Evolutionary conservation across 2,797 vertebrate genomes (phyloP), one percentile per base, ranked within the genome.

Genomic region (Carapus acus): DNA sequence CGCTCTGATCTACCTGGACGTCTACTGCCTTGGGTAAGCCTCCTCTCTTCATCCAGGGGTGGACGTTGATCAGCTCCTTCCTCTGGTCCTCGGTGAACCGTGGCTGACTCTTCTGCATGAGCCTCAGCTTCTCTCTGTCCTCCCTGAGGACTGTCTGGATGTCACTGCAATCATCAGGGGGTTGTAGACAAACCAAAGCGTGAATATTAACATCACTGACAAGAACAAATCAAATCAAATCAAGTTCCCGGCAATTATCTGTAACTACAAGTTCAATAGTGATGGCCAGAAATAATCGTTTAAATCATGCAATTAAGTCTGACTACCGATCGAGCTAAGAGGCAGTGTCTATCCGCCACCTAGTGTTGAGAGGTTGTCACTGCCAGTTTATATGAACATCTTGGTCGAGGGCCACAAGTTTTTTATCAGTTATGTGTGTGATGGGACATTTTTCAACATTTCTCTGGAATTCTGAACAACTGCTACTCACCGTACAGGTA

Each of bases 401-500:
- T n/a, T n/a, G n/a, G n/a, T n/a, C n/a, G n/a, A n/a, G n/a, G n/a
- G n/a, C n/a, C n/a, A n/a, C n/a, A n/a, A n/a, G n/a, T n/a, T n/a
- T n/a, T n/a, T n/a, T n/a, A n/a, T n/a, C n/a, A n/a, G n/a, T n/a
- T n/a, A n/a, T n/a, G n/a, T n/a, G n/a, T n/a, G n/a, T n/a, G n/a
- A n/a, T n/a, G n/a, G n/a, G n/a, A n/a, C n/a, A n/a, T n/a, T n/a
- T n/a, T n/a, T n/a, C n/a, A n/a, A n/a, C n/a, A n/a, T n/a, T n/a
- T n/a, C n/a, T n/a, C n/a, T n/a, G n/a, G n/a, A n/a, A n/a, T n/a
- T n/a, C n/a, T n/a, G n/a, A n/a, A n/a, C n/a, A n/a, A n/a, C n/a
- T n/a, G n/a, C n/a, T n/a, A 71, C 83, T 92, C 87, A 97, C 93
- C 88, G 76, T n/a, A 85, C 80, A 5, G 94, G 93, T 64, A 96